A percentile compares a stretch with the other conserved stretches of the same genome.
Evolutionary conservation across 1,140 invertebrate species (phyloP).

Genomic region (Myzus persicae): DNA sequence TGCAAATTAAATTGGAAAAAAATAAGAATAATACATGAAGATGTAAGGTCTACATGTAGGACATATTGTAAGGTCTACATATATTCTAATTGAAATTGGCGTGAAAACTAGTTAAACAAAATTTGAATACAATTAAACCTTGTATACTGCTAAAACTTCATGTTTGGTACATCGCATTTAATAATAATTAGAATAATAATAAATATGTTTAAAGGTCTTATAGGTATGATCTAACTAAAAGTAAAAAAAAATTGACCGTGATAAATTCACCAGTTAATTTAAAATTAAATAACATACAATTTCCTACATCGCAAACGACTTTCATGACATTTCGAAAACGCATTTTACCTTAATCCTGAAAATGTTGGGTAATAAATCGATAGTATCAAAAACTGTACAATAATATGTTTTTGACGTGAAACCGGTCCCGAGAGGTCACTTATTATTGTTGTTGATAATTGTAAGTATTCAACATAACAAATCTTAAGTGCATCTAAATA

Average conservation of each 20-base stretch:
- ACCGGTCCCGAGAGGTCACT: slow-evolving; percentile 8
- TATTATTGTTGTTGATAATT: neutral
- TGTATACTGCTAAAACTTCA: neutral
- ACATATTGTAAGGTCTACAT: too few relatives aligned
- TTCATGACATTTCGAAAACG: slow-evolving; percentile 18
- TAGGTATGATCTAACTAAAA: neutral
- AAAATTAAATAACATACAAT: neutral
- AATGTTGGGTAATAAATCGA: slow-evolving; percentile 3
- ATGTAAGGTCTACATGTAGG: too few relatives aligned
- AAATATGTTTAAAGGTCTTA: neutral
- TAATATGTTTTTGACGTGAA: slow-evolving; percentile 2
- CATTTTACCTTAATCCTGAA: slow-evolving; percentile 22
- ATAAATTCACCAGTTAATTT: neutral
- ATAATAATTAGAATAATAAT: neutral
- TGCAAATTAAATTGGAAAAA: neutral
- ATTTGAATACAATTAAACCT: slow-evolving; percentile 14
- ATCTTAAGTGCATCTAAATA: neutral
- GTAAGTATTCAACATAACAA: neutral
- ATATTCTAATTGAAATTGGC: neutral
- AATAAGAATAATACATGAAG: neutral
- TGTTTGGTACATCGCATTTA: neutral
- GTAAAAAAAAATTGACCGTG: neutral
- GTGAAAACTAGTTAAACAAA: neutral
- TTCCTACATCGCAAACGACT: neutral
- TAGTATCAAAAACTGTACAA: neutral